phyloP scores from a whole-genome alignment of 2,888 invertebrate genomes.

The Philereme vetulata region DNA sequence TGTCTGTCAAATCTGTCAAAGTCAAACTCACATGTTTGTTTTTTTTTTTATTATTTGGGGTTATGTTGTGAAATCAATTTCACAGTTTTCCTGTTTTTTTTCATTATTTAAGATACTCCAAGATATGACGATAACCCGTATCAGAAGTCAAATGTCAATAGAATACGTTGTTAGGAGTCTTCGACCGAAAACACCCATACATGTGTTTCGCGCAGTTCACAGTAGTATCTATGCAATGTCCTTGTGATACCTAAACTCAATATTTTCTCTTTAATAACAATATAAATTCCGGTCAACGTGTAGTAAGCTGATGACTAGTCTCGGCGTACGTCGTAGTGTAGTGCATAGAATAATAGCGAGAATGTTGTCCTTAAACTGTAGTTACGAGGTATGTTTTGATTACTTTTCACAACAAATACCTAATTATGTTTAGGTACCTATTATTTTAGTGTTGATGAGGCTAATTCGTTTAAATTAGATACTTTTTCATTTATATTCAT shows the following conservation, averaged over 20 bases:
- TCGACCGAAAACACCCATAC: conserved; percentile 36
- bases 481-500: background rate
- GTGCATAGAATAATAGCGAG: conserved; percentile 52
- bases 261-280: conserved; percentile 45
- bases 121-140: conserved; percentile 49
- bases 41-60: conserved; percentile 40
- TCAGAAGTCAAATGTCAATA: conserved; percentile 67
- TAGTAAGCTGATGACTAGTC: conserved; percentile 58
- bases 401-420: conserved; percentile 1
- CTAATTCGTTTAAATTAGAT: background rate
- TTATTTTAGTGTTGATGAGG: background rate
- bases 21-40: conserved; percentile 42
- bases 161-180: conserved; percentile 53
- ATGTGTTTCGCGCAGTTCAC: conserved; percentile 36
- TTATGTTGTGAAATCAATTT: conserved; percentile 49
- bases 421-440: background rate
- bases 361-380: conserved; percentile 62
- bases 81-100: too few species aligned
- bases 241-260: background rate
- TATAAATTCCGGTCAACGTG: conserved; percentile 38
- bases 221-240: background rate
- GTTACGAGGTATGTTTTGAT: conserved; percentile 64
- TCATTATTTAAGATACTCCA: conserved; percentile 24
- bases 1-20: conserved; percentile 20
- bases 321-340: conserved; percentile 51